Percentiles rank a stretch among this genome's conserved stretches.
Evolutionary conservation across 2,113 vertebrate species (phyloP).

Genomic region (Neolamprologus variostigma): DNA sequence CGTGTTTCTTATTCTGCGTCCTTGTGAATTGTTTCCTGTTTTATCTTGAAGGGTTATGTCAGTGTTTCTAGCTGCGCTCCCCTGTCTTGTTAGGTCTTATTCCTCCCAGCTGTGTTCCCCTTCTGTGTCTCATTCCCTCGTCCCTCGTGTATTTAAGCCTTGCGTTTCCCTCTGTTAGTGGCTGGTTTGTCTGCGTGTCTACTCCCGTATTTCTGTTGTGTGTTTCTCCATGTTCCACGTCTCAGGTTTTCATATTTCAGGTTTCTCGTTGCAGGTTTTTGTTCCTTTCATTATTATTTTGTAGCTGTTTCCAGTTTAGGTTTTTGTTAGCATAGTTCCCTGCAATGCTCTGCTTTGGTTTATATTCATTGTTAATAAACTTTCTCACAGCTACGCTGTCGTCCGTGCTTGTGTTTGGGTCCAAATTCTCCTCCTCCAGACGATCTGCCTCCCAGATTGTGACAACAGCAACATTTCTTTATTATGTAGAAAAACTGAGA

Average conservation of each 20-base stretch:
- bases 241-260: neutral
- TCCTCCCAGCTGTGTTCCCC: neutral
- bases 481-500: neutral
- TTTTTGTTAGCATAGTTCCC: neutral
- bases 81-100: neutral
- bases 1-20: neutral
- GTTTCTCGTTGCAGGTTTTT: neutral
- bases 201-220: neutral
- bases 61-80: neutral
- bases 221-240: neutral
- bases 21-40: neutral
- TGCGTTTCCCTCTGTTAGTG: rapidly evolving
- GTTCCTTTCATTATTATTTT: neutral
- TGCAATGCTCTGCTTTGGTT: neutral
- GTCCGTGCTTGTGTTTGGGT: neutral
- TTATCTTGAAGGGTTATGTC: neutral
- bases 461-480: neutral
- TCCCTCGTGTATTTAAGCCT: neutral
- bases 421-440: neutral
- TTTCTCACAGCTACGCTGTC: neutral
- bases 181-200: neutral
- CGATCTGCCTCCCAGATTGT: neutral
- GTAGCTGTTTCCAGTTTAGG: neutral
- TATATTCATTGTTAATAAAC: neutral
- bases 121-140: neutral